Evolutionary conservation across 2,888 invertebrate genomes (phyloP).

Genomic region (Leptopilina myrica): DNA sequence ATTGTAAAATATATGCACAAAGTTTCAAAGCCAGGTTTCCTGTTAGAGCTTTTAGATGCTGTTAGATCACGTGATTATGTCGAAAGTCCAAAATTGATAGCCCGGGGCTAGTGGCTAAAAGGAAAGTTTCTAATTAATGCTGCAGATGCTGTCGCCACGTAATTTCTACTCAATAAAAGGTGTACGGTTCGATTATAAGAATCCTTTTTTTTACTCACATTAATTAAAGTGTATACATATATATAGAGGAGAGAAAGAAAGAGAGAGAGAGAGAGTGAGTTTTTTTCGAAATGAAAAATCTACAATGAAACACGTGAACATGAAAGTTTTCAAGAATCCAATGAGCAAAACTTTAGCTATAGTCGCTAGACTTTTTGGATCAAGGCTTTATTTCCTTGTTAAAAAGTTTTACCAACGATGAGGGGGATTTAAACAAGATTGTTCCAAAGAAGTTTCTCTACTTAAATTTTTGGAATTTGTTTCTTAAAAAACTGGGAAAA

Average conservation of each 20-base stretch:
- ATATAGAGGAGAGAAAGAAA: too few species aligned
- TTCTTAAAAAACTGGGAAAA: not conserved
- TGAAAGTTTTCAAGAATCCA: slow-evolving; percentile 29
- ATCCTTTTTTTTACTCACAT: not conserved
- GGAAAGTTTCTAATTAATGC: slow-evolving; percentile 68
- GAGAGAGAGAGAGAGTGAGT: too few species aligned
- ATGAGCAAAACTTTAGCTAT: slow-evolving; percentile 38
- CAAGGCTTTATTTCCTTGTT: slow-evolving; percentile 53
- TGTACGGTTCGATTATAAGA: slow-evolving; percentile 42
- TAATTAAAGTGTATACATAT: not conserved
- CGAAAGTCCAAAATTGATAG: slow-evolving; percentile 58
- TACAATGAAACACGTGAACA: slow-evolving; percentile 19
- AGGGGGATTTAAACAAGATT: slow-evolving; percentile 55
- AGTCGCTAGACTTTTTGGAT: slow-evolving; percentile 42
- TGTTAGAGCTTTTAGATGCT: slow-evolving; percentile 12
- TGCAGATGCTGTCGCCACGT: slow-evolving; percentile 57
- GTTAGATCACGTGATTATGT: slow-evolving; percentile 33
- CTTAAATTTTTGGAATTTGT: slow-evolving; percentile 9
- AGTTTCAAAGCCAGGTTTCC: slow-evolving; percentile 4
- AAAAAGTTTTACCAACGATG: slow-evolving; percentile 57
- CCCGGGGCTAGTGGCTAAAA: slow-evolving; percentile 52
- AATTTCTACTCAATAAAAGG: slow-evolving; percentile 8
- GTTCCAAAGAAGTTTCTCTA: slow-evolving; percentile 48
- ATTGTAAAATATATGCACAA: slow-evolving; percentile 28
- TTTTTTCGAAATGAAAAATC: not conserved